Percentiles rank a stretch among this genome's conserved stretches.
Evolutionary conservation across 2,797 vertebrate species (phyloP).

Genomic region (Anomalospiza imberbis): DNA sequence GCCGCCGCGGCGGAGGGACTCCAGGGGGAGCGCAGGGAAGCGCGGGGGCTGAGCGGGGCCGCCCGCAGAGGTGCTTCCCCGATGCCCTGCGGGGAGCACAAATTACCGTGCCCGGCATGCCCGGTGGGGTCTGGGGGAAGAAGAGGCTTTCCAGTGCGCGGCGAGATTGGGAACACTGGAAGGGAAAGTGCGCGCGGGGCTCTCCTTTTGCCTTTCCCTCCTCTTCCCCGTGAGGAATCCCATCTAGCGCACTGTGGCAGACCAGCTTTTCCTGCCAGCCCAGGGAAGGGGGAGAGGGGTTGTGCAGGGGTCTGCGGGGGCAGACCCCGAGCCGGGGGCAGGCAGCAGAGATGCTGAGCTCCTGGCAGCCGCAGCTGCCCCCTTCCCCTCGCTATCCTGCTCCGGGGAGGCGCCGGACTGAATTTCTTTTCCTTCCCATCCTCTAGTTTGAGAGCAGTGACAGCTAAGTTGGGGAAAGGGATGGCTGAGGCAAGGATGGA

Average conservation of each 20-base stretch:
- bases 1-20: neutral
- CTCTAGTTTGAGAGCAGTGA: neutral
- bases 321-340: neutral
- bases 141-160: neutral
- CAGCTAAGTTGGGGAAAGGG: neutral
- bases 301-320: neutral
- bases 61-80: neutral
- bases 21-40: neutral
- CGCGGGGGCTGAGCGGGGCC: neutral
- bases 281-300: neutral
- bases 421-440: neutral
- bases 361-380: neutral
- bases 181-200: neutral
- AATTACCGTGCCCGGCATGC: accelerated
- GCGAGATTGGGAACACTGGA: neutral
- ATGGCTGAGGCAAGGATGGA: neutral
- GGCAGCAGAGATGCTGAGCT: neutral
- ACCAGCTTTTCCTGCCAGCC: neutral
- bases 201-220: neutral
- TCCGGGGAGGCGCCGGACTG: neutral
- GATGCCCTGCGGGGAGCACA: neutral
- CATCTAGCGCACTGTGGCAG: neutral
- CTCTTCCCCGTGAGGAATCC: neutral
- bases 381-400: neutral
- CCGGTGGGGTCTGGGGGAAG: neutral